Conservation (phyloP, 2,113 vertebrate genomes). For the Melanocharis versteri region DNA sequence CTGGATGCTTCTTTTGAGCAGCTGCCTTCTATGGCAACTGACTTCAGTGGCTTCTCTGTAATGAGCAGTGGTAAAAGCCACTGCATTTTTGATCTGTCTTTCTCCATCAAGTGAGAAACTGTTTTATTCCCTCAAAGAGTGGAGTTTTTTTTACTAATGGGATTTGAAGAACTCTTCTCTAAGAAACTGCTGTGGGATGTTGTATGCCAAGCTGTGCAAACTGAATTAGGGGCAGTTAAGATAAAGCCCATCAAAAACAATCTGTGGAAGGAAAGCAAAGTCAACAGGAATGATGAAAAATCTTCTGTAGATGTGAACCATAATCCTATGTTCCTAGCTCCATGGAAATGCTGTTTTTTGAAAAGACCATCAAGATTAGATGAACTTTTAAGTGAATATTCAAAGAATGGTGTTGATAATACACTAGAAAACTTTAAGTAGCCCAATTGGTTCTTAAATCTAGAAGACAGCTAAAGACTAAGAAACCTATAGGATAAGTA, state of each 20-base stretch:
- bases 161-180: neutral
- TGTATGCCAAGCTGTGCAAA: neutral
- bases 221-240: neutral
- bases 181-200: neutral
- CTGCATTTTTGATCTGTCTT: neutral
- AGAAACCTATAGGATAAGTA: neutral
- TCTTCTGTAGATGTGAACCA: neutral
- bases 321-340: neutral
- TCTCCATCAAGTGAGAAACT: neutral
- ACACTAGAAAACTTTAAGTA: neutral
- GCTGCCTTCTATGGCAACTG: neutral
- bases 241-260: neutral
- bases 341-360: neutral
- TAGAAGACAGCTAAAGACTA: neutral
- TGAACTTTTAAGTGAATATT: neutral
- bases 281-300: neutral
- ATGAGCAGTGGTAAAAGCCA: neutral
- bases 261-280: neutral
- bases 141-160: neutral
- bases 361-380: constrained; percentile 15
- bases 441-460: neutral
- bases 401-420: neutral
- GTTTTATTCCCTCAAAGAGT: neutral
- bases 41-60: neutral
- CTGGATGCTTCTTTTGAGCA: neutral